Evolutionary conservation across 2,113 vertebrate species (phyloP).

Genomic region (Rutilus rutilus): DNA sequence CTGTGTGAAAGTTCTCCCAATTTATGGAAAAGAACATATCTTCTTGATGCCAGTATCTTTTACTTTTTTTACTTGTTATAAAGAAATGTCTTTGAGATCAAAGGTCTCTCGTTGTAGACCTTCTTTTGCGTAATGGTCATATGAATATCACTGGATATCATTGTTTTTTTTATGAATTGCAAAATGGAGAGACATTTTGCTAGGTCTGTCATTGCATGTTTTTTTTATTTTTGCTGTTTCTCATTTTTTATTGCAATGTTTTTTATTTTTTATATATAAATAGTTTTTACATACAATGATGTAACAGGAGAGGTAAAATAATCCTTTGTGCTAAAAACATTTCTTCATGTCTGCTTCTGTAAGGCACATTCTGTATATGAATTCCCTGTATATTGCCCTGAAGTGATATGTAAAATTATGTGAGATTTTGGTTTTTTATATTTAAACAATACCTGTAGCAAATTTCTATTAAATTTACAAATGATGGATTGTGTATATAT

Average conservation of each 20-base stretch:
- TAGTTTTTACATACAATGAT: not conserved
- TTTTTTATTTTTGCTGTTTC: not conserved
- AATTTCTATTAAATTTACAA: slow-evolving; percentile 24
- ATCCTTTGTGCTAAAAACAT: slow-evolving; percentile 4
- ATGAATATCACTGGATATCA: not conserved
- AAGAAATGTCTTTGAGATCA: not conserved
- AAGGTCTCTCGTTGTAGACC: not conserved
- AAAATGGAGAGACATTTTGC: not conserved
- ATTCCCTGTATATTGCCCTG: slow-evolving; percentile 19
- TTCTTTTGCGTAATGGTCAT: not conserved
- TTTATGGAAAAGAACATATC: slow-evolving; percentile 31
- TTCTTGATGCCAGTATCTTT: slow-evolving; percentile 27
- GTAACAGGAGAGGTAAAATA: not conserved
- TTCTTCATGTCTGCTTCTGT: not conserved
- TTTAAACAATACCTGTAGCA: slow-evolving; percentile 40
- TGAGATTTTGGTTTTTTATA: slow-evolving; percentile 21
- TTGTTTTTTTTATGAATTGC: not conserved
- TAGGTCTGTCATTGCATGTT: not conserved
- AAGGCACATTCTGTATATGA: slow-evolving; percentile 25
- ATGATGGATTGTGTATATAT: not conserved
- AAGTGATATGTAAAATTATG: slow-evolving; percentile 18
- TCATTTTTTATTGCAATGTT: slow-evolving; percentile 15
- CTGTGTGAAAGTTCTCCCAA: slow-evolving; percentile 4
- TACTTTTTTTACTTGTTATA: slow-evolving; percentile 1
- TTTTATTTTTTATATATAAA: too few relatives aligned